A percentile compares a stretch with the other conserved stretches of the same genome.
Evolutionary conservation across 2,797 vertebrate genomes (phyloP).

Genomic region (Sus cebifrons): DNA sequence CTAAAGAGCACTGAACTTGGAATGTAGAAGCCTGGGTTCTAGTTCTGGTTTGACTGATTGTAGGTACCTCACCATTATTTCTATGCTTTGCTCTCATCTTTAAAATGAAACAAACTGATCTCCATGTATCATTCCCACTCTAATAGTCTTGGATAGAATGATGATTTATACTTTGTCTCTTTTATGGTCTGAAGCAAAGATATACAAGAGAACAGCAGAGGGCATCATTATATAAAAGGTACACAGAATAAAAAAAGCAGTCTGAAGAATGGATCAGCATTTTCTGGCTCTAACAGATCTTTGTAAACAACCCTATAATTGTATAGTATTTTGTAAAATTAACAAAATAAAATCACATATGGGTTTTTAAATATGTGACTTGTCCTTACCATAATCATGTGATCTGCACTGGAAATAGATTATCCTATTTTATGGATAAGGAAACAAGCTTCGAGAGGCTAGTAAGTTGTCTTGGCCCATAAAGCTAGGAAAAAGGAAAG

Average conservation of each 20-base stretch:
- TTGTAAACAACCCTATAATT: conserved; percentile 20
- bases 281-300: conserved; percentile 8
- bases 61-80: background rate
- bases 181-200: conserved; percentile 31
- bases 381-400: background rate
- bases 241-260: conserved; percentile 4
- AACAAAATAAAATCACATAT: conserved; percentile 14
- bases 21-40: background rate
- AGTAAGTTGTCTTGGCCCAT: conserved; percentile 7
- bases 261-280: conserved; percentile 26
- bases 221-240: conserved; percentile 80
- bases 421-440: background rate
- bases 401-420: background rate
- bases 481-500: conserved; percentile 19
- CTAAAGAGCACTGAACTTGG: conserved; percentile 26
- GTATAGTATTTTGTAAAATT: conserved; percentile 54
- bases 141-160: conserved; percentile 5
- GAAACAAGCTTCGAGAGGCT: conserved; percentile 12
- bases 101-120: conserved; percentile 31
- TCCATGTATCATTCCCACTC: background rate
- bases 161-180: background rate
- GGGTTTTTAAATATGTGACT: conserved; percentile 43
- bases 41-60: background rate
- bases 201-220: conserved; percentile 80
- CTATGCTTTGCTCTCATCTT: conserved; percentile 1